Percentiles rank a stretch among this genome's conserved stretches.
Conservation (phyloP, 1,140 invertebrate species). For the Cepaea nemoralis region DNA sequence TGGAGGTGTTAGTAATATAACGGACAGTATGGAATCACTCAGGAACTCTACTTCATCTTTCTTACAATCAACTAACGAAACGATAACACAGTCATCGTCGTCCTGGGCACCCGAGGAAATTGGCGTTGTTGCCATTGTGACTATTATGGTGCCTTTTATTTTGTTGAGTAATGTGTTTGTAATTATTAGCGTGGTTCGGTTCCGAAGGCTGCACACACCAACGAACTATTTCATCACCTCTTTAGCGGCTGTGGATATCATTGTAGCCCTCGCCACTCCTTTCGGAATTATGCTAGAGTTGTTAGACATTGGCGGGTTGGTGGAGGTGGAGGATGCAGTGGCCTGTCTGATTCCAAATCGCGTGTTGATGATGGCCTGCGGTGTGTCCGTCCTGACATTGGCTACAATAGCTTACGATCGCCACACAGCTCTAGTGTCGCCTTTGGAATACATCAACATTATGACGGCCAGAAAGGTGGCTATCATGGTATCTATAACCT, state of each 20-base stretch:
- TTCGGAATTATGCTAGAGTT: conserved; percentile 52
- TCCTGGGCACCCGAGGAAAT: conserved; percentile 49
- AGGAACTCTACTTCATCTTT: not conserved
- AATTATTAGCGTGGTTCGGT: conserved; percentile 73
- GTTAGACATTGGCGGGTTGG: conserved; percentile 14
- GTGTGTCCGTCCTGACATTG: conserved; percentile 77
- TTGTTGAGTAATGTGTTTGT: conserved; percentile 80
- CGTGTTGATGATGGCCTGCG: conserved; percentile 77
- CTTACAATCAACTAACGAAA: not conserved
- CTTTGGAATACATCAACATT: conserved; percentile 76
- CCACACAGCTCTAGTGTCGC: conserved; percentile 78
- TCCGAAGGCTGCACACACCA: conserved; percentile 85
- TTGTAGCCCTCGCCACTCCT: conserved; percentile 81
- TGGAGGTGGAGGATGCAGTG: conserved; percentile 34
- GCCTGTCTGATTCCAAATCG: conserved; percentile 78
- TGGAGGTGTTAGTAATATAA: not conserved
- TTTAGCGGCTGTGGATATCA: conserved; percentile 86
- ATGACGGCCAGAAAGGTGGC: conserved; percentile 78
- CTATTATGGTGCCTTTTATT: conserved; percentile 83
- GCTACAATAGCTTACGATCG: conserved; percentile 80
- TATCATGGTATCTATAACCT: conserved; percentile 76
- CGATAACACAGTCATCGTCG: not conserved
- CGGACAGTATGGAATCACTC: not conserved
- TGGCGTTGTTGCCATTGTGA: conserved; percentile 49
- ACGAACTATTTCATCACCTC: conserved; percentile 96